Percentiles rank a stretch among this genome's conserved stretches.
phyloP scores from a whole-genome alignment of 2,113 vertebrate genomes.

The Dipodomys ordii region DNA sequence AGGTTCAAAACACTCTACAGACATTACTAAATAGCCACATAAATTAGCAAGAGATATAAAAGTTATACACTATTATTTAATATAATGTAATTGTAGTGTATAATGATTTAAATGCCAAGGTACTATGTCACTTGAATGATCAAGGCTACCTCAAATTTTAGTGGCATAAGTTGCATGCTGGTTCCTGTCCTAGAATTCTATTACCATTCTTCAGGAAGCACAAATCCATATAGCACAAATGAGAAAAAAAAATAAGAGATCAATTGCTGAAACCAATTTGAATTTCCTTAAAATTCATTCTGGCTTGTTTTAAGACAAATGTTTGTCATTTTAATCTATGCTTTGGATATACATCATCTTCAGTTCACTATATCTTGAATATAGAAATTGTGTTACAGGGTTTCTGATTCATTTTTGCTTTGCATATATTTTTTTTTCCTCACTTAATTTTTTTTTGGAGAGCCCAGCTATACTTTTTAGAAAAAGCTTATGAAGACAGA shows the following conservation, averaged over 20 bases:
- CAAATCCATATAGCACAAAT: background rate
- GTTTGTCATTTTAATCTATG: background rate
- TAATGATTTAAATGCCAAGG: background rate
- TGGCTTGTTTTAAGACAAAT: background rate
- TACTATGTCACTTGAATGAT: background rate
- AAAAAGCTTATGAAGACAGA: conserved; percentile 58
- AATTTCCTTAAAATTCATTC: conserved; percentile 34
- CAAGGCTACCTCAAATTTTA: background rate
- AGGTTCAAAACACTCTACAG: background rate
- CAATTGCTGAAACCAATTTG: conserved; percentile 2
- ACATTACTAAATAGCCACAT: background rate
- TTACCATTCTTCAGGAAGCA: conserved; percentile 23
- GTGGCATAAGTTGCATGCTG: background rate
- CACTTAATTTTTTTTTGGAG: background rate
- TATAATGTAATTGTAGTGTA: background rate
- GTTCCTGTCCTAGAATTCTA: background rate
- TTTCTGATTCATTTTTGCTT: background rate
- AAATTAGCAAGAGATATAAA: conserved; percentile 13
- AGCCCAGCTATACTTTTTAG: background rate
- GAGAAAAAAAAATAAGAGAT: background rate
- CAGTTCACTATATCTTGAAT: background rate
- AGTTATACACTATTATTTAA: background rate
- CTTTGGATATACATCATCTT: background rate
- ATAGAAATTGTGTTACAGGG: background rate
- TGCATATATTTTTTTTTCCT: background rate